Evolutionary conservation across 2,888 invertebrate species (phyloP).

Genomic region (Papilio protenor): DNA sequence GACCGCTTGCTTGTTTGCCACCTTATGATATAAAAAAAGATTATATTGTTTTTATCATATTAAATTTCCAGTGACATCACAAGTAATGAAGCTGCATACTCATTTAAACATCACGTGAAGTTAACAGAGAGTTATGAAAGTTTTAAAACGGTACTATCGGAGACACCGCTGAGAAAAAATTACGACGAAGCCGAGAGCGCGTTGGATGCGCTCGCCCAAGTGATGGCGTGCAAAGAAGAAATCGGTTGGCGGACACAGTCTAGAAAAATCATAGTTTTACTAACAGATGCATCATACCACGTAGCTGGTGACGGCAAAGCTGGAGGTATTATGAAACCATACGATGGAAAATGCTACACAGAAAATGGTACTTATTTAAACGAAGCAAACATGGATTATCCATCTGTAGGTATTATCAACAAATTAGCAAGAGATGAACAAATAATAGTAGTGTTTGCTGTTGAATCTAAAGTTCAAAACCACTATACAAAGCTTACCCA

Average conservation of each 20-base stretch:
- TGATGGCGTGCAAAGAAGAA: slow-evolving; percentile 84
- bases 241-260: slow-evolving; percentile 92
- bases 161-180: slow-evolving; percentile 78
- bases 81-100: slow-evolving; percentile 79
- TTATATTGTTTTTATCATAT: not conserved
- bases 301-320: slow-evolving; percentile 90
- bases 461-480: slow-evolving; percentile 38
- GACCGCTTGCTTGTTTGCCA: too few relatives aligned
- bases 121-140: slow-evolving; percentile 83
- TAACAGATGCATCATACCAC: slow-evolving; percentile 92
- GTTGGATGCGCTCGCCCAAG: slow-evolving; percentile 94
- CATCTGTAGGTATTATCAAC: slow-evolving; percentile 88
- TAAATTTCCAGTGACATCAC: slow-evolving; percentile 24
- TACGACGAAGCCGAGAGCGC: slow-evolving; percentile 92
- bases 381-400: slow-evolving; percentile 88
- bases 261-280: slow-evolving; percentile 89
- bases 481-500: slow-evolving; percentile 55
- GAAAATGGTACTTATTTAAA: slow-evolving; percentile 81
- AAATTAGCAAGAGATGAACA: slow-evolving; percentile 64
- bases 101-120: slow-evolving; percentile 89
- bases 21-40: too few relatives aligned
- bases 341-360: slow-evolving; percentile 89
- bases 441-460: slow-evolving; percentile 62
- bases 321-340: slow-evolving; percentile 86
- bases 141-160: slow-evolving; percentile 72